Base-by-base conservation (phyloP, 2,113 vertebrate genomes). In the Ploceus nigricollis region DNA sequence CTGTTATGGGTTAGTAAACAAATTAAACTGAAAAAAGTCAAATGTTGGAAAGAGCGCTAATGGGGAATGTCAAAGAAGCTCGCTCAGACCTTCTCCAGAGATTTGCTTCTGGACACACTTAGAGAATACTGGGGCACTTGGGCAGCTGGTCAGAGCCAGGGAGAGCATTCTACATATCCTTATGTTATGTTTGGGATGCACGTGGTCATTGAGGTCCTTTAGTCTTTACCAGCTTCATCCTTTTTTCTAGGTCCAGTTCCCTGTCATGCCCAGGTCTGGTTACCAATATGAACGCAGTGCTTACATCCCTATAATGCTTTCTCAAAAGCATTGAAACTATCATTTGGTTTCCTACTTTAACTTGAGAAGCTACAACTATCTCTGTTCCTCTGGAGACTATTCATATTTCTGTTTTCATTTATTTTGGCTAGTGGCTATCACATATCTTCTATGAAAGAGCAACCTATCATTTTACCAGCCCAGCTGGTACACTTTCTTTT, bases 131-230 rank as follows among this genome's bases (percentile, higher is more conserved):
- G n/a, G 64, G 39, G 30, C 44, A 54, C 31, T 9, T 70, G 66
- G 44, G 70, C 48, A 86, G 63, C 44, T 64, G 37, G 25, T 54
- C 51, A 63, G 51, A 88, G 58, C 17, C 39, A 63, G 27, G 18
- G 44, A 68, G 5, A 79, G 10, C 24, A 44, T 35, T 63, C 39
- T 44, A 2, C 1, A 0, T 15, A 10, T 40, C 51, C 39, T 40
- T 45, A 11, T 4, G 8, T 37, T 39, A 18, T 2, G 6, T 66
- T 51, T n/a, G 30, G 63, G 66, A 75, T 64, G 63, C 15, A 79
- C 0, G 0, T 18, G 30, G 28, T 71, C n/a, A 40, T 1, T 5
- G 1, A 51, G 33, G 30, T 47, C 40, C 42, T 73, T 68, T 4
- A 44, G 10, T 66, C 27, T 64, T 58, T 27, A 6, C 12, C 53